These are phyloP conservation scores for Muscicapa striata DNA, from an alignment of 2,797 vertebrate species.

Conservation along the genomic window DNA sequence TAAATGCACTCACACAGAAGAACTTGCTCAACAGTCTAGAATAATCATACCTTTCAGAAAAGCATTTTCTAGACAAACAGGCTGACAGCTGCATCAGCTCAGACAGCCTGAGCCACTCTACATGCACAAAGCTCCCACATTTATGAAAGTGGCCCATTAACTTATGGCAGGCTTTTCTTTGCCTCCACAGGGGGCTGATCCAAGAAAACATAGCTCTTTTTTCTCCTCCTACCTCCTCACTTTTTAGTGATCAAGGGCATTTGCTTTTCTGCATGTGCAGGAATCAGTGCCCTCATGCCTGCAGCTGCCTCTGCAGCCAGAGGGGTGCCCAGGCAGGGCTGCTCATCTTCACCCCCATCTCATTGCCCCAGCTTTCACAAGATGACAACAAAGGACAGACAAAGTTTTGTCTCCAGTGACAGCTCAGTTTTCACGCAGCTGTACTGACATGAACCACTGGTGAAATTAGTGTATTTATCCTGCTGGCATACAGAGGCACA, in stretches of 20 bases:
- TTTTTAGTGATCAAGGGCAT: neutral
- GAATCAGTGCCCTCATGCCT: neutral
- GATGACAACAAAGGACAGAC: conserved; percentile 13
- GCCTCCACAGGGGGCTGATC: conserved; percentile 3
- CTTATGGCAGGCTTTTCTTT: neutral
- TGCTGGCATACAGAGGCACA: neutral
- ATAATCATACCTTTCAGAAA: conserved; percentile 66
- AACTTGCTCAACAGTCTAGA: conserved; percentile 57
- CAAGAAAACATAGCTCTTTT: neutral
- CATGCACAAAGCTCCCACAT: neutral
- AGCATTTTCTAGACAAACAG: conserved; percentile 41
- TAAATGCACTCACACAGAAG: conserved; percentile 47
- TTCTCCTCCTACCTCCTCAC: neutral
- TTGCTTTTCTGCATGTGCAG: neutral
- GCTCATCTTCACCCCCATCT: neutral
- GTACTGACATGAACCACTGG: neutral
- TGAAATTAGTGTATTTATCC: conserved; percentile 27
- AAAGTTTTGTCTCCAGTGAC: conserved; percentile 32
- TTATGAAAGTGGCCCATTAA: conserved; percentile 31
- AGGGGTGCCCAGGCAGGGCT: neutral
- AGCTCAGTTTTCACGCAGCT: neutral
- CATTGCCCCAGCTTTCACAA: neutral
- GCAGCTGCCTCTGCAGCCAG: neutral
- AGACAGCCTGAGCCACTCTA: conserved; percentile 14
- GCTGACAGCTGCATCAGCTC: conserved; percentile 25